Base-by-base conservation (phyloP, 2,113 vertebrate genomes). In the Hypomesus transpacificus region DNA sequence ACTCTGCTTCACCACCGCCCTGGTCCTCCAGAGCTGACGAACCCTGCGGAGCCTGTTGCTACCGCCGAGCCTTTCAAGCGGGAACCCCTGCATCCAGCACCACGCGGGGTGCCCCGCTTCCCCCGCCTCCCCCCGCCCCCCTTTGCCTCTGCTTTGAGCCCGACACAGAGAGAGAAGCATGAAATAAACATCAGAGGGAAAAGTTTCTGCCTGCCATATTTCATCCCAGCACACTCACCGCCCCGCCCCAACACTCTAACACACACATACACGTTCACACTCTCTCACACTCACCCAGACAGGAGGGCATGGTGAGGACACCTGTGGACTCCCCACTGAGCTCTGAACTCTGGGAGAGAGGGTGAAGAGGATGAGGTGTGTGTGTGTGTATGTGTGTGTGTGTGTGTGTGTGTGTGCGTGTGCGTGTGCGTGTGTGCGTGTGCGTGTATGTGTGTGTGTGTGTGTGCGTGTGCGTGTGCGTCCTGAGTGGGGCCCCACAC, bases 1-100 rank as follows among this genome's bases (percentile, higher is more conserved):
- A 81, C 82, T 80, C 62, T 61, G 54, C 76, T 74, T 82, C 79
- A 84, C 80, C 75, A 70, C 69, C 68, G 73, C 70, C n/a, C n/a
- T n/a, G n/a, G n/a, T n/a, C n/a, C 70, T 70, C 62, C 58, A 66
- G 75, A 69, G 68, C 82, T 71, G 69, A 68, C 66, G 58, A 53
- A 61, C 60, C 62, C 54, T 22, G 20, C 58, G 67, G 66, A 28
- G 66, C 22, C 65, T 66, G 70, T 70, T 28, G 71, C 71, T 79
- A 76, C 69, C 66, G 22, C 73, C 24, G 26, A 69, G 75, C 71
- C 70, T 76, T 77, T 82, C 76, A 79, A 76, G 24, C 66, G 14
- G 34, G 58, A 51, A 64, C 64, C 53, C 66, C 57, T 21, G 17
- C 67, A 31, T 34, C 13, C 34, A 39, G 7, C 11, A n/a, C 31